Percentiles rank a stretch among this genome's conserved stretches.
Conservation (phyloP, 2,888 invertebrate genomes). For the Kuschelorhynchus macadamiae region DNA sequence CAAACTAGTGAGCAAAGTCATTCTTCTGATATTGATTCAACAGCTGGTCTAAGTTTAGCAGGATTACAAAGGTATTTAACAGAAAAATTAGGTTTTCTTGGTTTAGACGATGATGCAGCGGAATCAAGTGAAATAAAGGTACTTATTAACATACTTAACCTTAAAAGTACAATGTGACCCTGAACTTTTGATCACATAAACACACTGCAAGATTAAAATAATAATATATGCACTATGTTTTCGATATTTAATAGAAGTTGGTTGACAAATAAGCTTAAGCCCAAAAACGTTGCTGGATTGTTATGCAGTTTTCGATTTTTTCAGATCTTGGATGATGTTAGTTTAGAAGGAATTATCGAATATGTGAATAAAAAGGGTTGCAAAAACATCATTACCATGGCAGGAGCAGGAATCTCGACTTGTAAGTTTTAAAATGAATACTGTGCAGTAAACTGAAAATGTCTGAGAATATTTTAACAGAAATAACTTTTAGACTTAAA, state of each 20-base stretch:
- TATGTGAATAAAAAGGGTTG: conserved; percentile 85
- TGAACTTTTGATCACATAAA: conserved; percentile 16
- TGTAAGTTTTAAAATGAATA: no score
- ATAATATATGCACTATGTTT: neutral
- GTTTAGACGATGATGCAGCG: conserved; percentile 65
- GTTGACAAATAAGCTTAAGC: conserved; percentile 8
- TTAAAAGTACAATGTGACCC: conserved; percentile 54
- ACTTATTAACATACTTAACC: conserved; percentile 44
- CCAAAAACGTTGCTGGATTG: conserved; percentile 5
- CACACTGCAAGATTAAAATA: no score
- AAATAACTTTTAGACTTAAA: no score
- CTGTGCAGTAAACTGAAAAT: no score
- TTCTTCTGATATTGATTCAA: conserved; percentile 10
- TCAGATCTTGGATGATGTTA: conserved; percentile 78
- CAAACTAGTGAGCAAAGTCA: neutral
- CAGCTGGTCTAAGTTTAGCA: conserved; percentile 71
- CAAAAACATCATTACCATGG: conserved; percentile 91
- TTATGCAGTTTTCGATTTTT: conserved; percentile 43
- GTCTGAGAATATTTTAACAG: no score
- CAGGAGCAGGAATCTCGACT: conserved; percentile 97
- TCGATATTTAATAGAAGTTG: conserved; percentile 4
- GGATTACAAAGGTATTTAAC: conserved; percentile 77
- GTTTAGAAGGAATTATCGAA: conserved; percentile 82
- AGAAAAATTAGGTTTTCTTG: conserved; percentile 74
- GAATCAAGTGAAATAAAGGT: conserved; percentile 57